Evolutionary conservation across 2,113 vertebrate genomes (phyloP).

Genomic region (Zosterops hypoxanthus): DNA sequence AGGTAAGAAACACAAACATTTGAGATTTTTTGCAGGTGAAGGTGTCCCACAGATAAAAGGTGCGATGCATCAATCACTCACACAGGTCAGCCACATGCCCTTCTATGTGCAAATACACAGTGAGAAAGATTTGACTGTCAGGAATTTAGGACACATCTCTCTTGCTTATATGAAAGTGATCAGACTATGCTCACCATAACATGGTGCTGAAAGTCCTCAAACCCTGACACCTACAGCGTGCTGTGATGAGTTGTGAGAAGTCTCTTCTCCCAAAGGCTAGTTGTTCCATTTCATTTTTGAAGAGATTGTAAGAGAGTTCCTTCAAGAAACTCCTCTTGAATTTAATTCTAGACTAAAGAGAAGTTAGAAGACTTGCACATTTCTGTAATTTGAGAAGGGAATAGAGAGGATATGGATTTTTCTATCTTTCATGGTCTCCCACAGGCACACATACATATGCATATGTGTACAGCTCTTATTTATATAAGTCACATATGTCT

Average conservation of each 20-base stretch:
- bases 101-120: fast-evolving
- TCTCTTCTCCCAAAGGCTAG: neutral
- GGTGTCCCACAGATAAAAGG: neutral
- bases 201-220: neutral
- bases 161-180: neutral
- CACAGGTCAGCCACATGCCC: neutral
- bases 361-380: neutral
- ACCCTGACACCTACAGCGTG: fast-evolving
- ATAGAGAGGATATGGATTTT: neutral
- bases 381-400: neutral
- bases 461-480: neutral
- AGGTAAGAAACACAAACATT: neutral
- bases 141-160: neutral
- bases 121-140: neutral
- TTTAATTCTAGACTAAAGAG: neutral
- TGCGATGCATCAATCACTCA: neutral
- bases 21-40: neutral
- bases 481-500: neutral
- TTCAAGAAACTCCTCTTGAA: neutral
- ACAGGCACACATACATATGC: neutral
- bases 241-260: neutral
- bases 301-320: neutral
- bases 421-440: neutral
- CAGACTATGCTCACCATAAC: neutral
- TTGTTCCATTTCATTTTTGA: neutral